Evolutionary conservation across 2,888 invertebrate genomes (phyloP).

Genomic region (Graphium colonna): DNA sequence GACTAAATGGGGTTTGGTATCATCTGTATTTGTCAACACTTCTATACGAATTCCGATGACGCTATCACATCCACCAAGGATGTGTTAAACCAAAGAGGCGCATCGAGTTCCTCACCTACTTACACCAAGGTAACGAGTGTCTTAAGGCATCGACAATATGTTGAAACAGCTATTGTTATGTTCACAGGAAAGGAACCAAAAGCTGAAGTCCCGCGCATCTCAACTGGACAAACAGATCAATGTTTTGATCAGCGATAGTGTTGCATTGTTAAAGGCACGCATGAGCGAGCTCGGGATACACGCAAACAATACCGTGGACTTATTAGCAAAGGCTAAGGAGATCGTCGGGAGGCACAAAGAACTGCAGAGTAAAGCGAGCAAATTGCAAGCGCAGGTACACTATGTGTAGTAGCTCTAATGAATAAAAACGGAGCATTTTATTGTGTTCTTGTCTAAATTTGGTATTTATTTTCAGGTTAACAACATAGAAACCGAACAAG

Average conservation of each 20-base stretch:
- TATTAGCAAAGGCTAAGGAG: constrained; percentile 92
- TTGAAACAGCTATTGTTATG: constrained; percentile 20
- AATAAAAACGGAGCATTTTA: neutral
- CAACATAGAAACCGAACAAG: constrained; percentile 88
- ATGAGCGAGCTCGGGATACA: constrained; percentile 96
- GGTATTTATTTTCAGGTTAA: constrained; percentile 63
- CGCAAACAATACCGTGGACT: constrained; percentile 90
- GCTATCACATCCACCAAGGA: constrained; percentile 4
- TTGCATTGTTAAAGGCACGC: constrained; percentile 90
- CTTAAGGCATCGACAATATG: neutral
- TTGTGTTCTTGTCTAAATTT: neutral
- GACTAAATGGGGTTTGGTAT: constrained; percentile 14
- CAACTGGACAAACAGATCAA: constrained; percentile 96
- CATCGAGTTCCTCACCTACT: constrained; percentile 14
- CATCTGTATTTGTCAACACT: constrained; percentile 11
- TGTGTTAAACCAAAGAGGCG: constrained; percentile 9
- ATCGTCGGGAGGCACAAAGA: constrained; percentile 96
- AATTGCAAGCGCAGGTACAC: constrained; percentile 92
- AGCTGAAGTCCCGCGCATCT: constrained; percentile 90
- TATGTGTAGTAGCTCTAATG: too few relatives aligned
- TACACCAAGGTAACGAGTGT: constrained; percentile 17
- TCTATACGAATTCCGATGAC: constrained; percentile 9
- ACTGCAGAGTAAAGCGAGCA: constrained; percentile 92
- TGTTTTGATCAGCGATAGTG: constrained; percentile 94
- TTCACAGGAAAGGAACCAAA: constrained; percentile 87